These are phyloP conservation scores for Catalaphyllia jardinei DNA, from an alignment of 64 coral and sea anemone genomes.

Conservation along the genomic window DNA sequence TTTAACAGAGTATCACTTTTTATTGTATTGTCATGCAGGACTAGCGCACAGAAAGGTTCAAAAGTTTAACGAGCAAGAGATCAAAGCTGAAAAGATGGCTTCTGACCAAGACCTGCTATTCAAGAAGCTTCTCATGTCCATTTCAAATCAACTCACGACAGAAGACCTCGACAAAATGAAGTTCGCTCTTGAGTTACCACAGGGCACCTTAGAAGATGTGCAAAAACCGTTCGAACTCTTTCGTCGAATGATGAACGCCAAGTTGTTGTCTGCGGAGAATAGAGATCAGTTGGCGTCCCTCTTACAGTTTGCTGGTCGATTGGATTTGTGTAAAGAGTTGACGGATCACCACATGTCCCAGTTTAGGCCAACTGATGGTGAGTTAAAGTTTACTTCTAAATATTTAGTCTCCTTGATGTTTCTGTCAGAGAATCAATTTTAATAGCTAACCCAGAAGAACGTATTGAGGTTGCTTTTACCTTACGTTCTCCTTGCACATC, in stretches of 20 bases:
- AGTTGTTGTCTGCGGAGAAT: neutral
- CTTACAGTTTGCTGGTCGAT: neutral
- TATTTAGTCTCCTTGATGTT: neutral
- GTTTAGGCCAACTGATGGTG: neutral
- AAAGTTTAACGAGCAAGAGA: too few species aligned
- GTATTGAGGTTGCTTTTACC: too few species aligned
- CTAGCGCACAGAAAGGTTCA: too few species aligned
- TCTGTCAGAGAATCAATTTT: too few species aligned
- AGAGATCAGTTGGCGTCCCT: neutral
- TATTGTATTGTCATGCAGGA: too few species aligned
- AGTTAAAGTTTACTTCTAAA: neutral
- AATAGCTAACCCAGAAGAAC: too few species aligned
- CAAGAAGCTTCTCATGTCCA: neutral
- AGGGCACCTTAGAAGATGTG: neutral
- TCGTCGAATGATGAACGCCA: constrained; percentile 9
- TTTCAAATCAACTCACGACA: neutral
- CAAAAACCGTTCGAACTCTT: neutral
- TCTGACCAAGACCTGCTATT: neutral
- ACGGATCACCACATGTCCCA: neutral
- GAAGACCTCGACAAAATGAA: constrained; percentile 29
- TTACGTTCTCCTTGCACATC: too few species aligned
- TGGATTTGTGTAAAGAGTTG: neutral
- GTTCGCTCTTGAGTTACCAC: neutral
- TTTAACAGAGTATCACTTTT: too few species aligned
- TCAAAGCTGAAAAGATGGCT: too few species aligned